Conservation (phyloP, 2,113 vertebrate genomes). For the Heterotilapia buettikoferi region DNA sequence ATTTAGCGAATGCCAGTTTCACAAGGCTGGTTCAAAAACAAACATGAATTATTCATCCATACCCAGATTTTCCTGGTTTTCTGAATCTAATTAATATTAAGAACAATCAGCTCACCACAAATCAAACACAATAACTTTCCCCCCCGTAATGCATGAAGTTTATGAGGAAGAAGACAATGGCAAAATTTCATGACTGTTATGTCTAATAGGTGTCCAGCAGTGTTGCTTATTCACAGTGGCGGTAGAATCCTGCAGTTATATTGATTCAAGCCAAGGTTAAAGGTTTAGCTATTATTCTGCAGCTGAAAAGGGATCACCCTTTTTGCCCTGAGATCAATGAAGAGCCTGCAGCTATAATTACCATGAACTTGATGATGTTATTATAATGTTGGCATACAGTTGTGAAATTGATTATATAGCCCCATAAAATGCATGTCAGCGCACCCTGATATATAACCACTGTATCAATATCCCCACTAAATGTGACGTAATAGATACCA, state of each 20-base stretch:
- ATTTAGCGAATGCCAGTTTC: slow-evolving; percentile 66
- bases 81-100: slow-evolving; percentile 47
- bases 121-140: slow-evolving; percentile 26
- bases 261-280: slow-evolving; percentile 69
- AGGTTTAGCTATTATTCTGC: slow-evolving; percentile 70
- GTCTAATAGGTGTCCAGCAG: slow-evolving; percentile 37
- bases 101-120: slow-evolving; percentile 56
- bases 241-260: slow-evolving; percentile 52
- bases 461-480: background rate
- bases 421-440: slow-evolving; percentile 30
- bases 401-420: slow-evolving; percentile 42
- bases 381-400: slow-evolving; percentile 60
- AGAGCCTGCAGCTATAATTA: slow-evolving; percentile 69
- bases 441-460: background rate
- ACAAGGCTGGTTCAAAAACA: slow-evolving; percentile 65
- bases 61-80: slow-evolving; percentile 36
- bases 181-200: slow-evolving; percentile 27
- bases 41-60: slow-evolving; percentile 70
- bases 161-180: slow-evolving; percentile 13
- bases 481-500: background rate
- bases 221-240: slow-evolving; percentile 35
- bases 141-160: background rate
- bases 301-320: slow-evolving; percentile 63
- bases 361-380: slow-evolving; percentile 66
- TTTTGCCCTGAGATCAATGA: slow-evolving; percentile 68